phyloP scores from a whole-genome alignment of 2,888 invertebrate species.

The Scaptomyza reducta region DNA sequence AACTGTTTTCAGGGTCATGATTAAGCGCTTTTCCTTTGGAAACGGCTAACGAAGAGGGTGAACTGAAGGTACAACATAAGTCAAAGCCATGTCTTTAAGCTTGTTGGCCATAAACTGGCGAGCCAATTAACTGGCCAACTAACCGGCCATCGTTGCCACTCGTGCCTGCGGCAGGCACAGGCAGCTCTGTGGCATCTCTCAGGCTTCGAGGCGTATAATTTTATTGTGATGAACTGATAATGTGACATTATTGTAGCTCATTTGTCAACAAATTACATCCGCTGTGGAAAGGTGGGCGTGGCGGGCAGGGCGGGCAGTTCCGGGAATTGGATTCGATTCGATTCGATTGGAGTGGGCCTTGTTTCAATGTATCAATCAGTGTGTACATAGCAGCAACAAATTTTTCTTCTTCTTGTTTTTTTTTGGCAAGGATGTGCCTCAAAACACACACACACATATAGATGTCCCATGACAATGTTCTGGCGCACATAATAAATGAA shows the following conservation, averaged over 20 bases:
- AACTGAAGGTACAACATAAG: conserved; percentile 31
- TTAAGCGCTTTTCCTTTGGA: conserved; percentile 63
- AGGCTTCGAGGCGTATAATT: conserved; percentile 64
- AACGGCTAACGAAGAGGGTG: not conserved
- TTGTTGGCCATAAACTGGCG: conserved; percentile 39
- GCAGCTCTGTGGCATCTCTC: conserved; percentile 12
- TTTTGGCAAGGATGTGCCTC: conserved; percentile 30
- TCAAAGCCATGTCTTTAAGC: conserved; percentile 16
- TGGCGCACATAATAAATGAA: conserved; percentile 74
- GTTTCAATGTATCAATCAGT: conserved; percentile 75
- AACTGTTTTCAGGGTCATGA: conserved; percentile 56
- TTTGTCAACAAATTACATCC: conserved; percentile 78
- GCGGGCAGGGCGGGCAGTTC: not conserved
- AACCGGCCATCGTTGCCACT: not conserved
- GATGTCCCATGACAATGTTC: conserved; percentile 10
- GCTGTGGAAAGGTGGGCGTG: conserved; percentile 50
- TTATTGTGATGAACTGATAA: conserved; percentile 80
- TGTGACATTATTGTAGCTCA: conserved; percentile 78
- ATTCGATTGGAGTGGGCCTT: conserved; percentile 16
- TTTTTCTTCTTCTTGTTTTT: conserved; percentile 3
- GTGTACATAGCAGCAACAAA: conserved; percentile 54
- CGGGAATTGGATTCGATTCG: not conserved
- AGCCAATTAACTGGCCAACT: conserved; percentile 51
- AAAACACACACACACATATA: not conserved
- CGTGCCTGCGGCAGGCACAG: conserved; percentile 28